These are phyloP conservation scores for Salarias fasciatus DNA, from an alignment of 2,797 vertebrate species.

Conservation along the genomic window DNA sequence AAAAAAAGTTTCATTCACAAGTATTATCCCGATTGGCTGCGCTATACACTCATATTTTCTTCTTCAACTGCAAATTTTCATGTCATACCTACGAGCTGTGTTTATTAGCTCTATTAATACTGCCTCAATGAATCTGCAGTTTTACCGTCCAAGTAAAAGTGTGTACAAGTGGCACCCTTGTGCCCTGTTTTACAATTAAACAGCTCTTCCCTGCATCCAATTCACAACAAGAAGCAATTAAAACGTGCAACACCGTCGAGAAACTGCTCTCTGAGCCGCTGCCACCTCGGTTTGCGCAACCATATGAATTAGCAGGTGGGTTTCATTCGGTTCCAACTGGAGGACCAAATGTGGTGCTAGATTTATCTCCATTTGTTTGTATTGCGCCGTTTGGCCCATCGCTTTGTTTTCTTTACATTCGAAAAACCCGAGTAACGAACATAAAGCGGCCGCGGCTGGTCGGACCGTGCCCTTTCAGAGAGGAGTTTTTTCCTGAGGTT, in stretches of 20 bases:
- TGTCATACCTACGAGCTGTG: constrained; percentile 31
- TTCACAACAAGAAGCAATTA: constrained; percentile 51
- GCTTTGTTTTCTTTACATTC: constrained; percentile 12
- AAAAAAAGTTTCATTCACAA: constrained; percentile 52
- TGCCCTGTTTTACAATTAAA: constrained; percentile 25
- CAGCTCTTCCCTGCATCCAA: constrained; percentile 9
- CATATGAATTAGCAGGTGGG: constrained; percentile 66
- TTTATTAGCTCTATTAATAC: constrained; percentile 25
- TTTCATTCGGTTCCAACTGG: constrained; percentile 49
- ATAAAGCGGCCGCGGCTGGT: constrained; percentile 18
- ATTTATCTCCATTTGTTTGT: constrained; percentile 60
- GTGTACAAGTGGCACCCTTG: background rate
- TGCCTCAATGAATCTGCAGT: constrained; percentile 7
- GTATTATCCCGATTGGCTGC: constrained; percentile 52
- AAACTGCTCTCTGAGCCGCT: constrained; percentile 34
- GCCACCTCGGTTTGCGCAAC: constrained; percentile 50
- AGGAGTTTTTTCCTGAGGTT: constrained; percentile 34
- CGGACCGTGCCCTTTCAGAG: constrained; percentile 15
- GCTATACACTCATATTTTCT: constrained; percentile 43
- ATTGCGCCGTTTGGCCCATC: constrained; percentile 24
- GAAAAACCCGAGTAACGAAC: constrained; percentile 17
- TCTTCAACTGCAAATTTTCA: constrained; percentile 33
- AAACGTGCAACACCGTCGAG: constrained; percentile 37
- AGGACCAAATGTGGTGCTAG: constrained; percentile 45
- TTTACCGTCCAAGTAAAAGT: constrained; percentile 31